These are phyloP conservation scores for Hippocampus mohnikei DNA, from an alignment of 2,113 vertebrate genomes.

Conservation along the genomic window DNA sequence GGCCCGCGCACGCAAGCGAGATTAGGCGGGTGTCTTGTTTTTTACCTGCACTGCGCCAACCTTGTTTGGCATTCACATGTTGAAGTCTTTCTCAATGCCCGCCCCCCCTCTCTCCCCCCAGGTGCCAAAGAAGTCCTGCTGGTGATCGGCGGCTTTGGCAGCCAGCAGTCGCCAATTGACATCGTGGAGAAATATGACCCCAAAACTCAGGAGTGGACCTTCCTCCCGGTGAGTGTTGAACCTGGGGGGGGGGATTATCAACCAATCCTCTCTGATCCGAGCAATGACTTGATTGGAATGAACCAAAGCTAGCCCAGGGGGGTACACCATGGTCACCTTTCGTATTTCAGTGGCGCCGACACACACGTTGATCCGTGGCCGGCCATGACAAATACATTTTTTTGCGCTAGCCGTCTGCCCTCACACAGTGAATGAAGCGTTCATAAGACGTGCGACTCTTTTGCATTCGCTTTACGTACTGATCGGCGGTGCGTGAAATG, in stretches of 20 bases:
- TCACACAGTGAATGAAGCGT: too few species aligned
- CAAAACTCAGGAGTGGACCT: slow-evolving; percentile 97
- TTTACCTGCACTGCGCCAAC: neutral
- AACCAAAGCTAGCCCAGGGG: too few species aligned
- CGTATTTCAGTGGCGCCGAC: too few species aligned
- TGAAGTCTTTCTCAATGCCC: neutral
- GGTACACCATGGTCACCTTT: too few species aligned
- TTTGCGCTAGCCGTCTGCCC: too few species aligned
- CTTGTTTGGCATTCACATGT: slow-evolving; percentile 15
- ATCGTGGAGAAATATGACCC: slow-evolving; percentile 98
- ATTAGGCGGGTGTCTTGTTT: slow-evolving; percentile 75
- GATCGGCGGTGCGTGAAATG: too few species aligned
- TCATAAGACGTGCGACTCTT: too few species aligned
- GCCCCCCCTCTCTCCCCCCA: slow-evolving; percentile 29
- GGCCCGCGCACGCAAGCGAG: slow-evolving; percentile 92
- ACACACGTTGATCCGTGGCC: too few species aligned
- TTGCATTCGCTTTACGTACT: too few species aligned
- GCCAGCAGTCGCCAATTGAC: slow-evolving; percentile 96
- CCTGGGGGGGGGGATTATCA: too few species aligned
- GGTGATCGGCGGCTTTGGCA: slow-evolving; percentile 96
- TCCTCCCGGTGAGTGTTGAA: slow-evolving; percentile 83
- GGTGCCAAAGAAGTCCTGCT: slow-evolving; percentile 96
- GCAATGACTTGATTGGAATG: neutral
- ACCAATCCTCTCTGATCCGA: too few species aligned
- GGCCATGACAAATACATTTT: too few species aligned